Evolutionary conservation across 2,797 vertebrate species (phyloP).

Genomic region (Poecile montanus): DNA sequence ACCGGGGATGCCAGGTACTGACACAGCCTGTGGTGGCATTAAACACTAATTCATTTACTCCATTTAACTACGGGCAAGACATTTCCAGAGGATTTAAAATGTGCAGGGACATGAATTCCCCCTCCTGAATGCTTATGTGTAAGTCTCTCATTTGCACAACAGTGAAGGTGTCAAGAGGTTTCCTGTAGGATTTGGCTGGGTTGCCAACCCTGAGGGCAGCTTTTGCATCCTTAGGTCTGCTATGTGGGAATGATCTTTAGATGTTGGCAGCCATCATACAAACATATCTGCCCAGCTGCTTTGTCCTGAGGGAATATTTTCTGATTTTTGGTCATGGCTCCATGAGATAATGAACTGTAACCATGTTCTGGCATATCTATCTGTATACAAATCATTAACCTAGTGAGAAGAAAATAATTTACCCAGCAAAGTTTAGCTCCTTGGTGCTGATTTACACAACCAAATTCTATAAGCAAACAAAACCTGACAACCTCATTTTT

Average conservation of each 20-base stretch:
- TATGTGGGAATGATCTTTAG: not conserved
- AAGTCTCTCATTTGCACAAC: not conserved
- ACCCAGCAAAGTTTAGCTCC: not conserved
- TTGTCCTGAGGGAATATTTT: not conserved
- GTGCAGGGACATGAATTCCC: not conserved
- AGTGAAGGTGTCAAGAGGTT: not conserved
- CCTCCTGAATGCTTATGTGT: not conserved
- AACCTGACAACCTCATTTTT: not conserved
- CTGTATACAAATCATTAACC: not conserved
- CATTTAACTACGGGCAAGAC: not conserved
- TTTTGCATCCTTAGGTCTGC: not conserved
- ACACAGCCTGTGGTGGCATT: not conserved
- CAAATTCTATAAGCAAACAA: not conserved
- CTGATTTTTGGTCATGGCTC: not conserved
- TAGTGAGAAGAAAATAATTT: not conserved
- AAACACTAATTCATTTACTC: not conserved
- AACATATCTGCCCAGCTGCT: accelerated
- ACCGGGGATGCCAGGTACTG: not conserved
- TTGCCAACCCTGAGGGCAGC: not conserved
- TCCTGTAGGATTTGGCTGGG: not conserved
- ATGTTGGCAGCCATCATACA: not conserved
- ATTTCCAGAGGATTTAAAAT: not conserved
- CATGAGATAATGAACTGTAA: not conserved
- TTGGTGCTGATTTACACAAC: not conserved
- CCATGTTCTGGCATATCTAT: not conserved